Conservation (phyloP, 2,888 invertebrate species). For the Lamellibrachia columna region DNA sequence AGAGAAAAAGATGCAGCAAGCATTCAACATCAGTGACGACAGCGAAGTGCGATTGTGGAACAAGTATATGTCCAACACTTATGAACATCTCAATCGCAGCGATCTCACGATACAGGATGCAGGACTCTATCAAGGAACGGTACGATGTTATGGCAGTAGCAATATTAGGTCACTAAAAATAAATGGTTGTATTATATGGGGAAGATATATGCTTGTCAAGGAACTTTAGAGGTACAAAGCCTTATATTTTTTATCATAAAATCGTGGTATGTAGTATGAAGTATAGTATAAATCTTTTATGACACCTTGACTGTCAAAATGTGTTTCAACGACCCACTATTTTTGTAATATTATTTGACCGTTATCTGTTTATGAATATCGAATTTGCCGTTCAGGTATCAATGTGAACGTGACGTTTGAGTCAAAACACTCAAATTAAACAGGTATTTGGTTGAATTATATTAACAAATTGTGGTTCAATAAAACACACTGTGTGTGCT, state of each 20-base stretch:
- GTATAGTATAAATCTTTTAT: too few species aligned
- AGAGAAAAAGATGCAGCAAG: conserved; percentile 62
- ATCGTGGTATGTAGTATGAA: too few species aligned
- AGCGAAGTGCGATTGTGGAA: conserved; percentile 67
- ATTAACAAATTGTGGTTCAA: too few species aligned
- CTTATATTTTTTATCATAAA: too few species aligned
- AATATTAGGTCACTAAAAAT: neutral
- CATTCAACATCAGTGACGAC: conserved; percentile 64
- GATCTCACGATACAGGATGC: conserved; percentile 66
- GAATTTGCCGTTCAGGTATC: too few species aligned
- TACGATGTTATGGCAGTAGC: conserved; percentile 30
- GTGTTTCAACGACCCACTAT: too few species aligned
- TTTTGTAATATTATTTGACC: too few species aligned
- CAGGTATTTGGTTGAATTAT: too few species aligned
- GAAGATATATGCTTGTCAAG: neutral
- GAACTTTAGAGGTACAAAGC: neutral
- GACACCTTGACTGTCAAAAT: too few species aligned
- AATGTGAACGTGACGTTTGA: too few species aligned
- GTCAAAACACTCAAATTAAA: too few species aligned
- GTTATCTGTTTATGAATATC: too few species aligned
- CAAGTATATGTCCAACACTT: conserved; percentile 65
- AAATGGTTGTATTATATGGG: neutral
- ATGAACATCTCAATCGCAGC: conserved; percentile 62
- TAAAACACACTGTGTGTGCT: neutral
- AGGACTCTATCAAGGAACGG: conserved; percentile 65